Conservation (phyloP, 2,797 vertebrate genomes). For the Acridotheres tristis region DNA sequence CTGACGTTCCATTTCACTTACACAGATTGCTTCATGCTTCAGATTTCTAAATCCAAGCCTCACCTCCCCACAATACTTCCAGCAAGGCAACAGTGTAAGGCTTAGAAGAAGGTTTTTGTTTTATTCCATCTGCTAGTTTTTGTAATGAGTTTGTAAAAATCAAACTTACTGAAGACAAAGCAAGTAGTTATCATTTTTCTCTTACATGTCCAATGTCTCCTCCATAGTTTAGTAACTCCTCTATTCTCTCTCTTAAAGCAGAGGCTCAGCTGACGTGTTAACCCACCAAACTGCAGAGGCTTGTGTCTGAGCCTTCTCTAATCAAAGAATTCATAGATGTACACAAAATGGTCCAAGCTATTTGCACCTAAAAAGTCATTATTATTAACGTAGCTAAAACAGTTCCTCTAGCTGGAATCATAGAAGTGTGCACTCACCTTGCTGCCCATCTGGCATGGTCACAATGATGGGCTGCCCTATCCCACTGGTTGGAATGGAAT, state of each 20-base stretch:
- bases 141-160: background rate
- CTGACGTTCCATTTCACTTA: background rate
- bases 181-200: background rate
- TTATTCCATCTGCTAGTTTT: background rate
- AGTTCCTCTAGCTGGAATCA: background rate
- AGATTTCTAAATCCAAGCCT: background rate
- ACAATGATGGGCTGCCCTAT: conserved; percentile 88
- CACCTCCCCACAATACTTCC: background rate
- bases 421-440: conserved; percentile 75
- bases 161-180: background rate
- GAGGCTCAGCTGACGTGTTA: background rate
- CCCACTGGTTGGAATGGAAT: conserved; percentile 82
- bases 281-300: background rate
- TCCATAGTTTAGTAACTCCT: background rate
- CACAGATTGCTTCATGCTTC: background rate
- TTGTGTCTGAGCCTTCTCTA: background rate
- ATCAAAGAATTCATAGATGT: background rate
- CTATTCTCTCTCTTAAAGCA: background rate
- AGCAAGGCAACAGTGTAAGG: background rate
- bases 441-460: conserved; percentile 89
- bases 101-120: background rate
- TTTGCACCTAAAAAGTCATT: background rate
- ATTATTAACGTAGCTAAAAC: background rate
- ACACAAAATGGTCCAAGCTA: background rate
- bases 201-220: background rate